These are phyloP conservation scores for Bos taurus DNA, from an alignment of 2,113 vertebrate species.

Conservation along the genomic window DNA sequence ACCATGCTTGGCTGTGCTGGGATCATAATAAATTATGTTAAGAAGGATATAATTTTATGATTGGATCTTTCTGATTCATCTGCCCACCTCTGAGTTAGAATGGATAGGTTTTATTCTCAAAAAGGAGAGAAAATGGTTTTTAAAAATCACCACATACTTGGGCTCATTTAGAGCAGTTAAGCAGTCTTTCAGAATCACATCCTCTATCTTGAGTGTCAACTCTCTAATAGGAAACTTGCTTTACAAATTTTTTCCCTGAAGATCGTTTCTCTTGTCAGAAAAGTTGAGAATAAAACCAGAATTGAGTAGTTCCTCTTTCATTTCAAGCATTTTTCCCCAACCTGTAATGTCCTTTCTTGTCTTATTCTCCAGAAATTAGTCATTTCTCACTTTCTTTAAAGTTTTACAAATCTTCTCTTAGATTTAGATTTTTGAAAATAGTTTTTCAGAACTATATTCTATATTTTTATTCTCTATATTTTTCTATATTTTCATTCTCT, in stretches of 20 bases:
- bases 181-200: neutral
- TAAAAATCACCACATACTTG: neutral
- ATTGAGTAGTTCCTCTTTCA: no score
- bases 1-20: no score
- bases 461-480: neutral
- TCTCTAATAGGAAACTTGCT: neutral
- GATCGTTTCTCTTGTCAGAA: neutral
- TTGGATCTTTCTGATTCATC: neutral
- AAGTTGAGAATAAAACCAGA: neutral
- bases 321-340: neutral
- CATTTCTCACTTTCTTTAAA: neutral
- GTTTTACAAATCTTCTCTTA: neutral
- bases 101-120: neutral
- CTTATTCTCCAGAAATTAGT: neutral
- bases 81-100: neutral
- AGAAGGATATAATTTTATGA: neutral
- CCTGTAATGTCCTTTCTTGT: neutral
- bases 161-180: neutral
- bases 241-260: neutral
- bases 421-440: neutral
- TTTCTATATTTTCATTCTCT: neutral
- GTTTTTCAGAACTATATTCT: neutral
- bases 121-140: neutral
- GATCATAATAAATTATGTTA: neutral
- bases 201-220: neutral